Base-by-base conservation (phyloP, 1,140 invertebrate species). In the Antheraea pernyi region DNA sequence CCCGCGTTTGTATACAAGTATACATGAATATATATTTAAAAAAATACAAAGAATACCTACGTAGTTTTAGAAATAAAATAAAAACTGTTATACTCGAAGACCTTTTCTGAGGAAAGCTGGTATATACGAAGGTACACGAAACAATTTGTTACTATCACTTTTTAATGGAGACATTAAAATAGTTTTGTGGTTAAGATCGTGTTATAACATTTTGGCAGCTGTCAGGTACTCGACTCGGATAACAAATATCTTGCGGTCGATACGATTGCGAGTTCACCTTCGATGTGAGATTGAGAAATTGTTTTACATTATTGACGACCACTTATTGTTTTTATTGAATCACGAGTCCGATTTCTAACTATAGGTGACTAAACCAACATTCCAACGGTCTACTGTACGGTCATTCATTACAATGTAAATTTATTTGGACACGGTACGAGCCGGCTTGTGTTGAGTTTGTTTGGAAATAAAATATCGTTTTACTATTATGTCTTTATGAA, bases 91-190 rank as follows among this genome's bases (percentile, higher is more conserved):
- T 30, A 1, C 59, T n/a, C 7, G 11, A 60, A 60, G 59, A 60
- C 59, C 0, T 37, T 64, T n/a, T 37, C 36, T 64, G 16, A 64
- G 9, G n/a, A 60, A 42, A 60, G 19, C 10, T 60, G 19, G 18
- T 60, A 60, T 22, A 30, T 30, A 30, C 22, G 22, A 30, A 30
- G 68, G 73, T 70, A 72, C 70, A 70, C 72, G 73, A 75, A 77
- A 77, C 75, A 82, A 89, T 88, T 88, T 88, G 86, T 89, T 78
- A 84, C 85, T 85, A 87, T 88, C 86, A 85, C 81, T 84, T 87
- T 87, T 86, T 88, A 88, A 88, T 90, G 84, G 78, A 78, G 72
- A 79, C 80, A 86, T 88, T 83, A 86, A 83, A 86, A 85, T 83
- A 81, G 79, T 80, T 83, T 81, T 83, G 86, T 82, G 84, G 83